Base-by-base conservation (phyloP, 2,113 vertebrate genomes). In the Festucalex cinctus region DNA sequence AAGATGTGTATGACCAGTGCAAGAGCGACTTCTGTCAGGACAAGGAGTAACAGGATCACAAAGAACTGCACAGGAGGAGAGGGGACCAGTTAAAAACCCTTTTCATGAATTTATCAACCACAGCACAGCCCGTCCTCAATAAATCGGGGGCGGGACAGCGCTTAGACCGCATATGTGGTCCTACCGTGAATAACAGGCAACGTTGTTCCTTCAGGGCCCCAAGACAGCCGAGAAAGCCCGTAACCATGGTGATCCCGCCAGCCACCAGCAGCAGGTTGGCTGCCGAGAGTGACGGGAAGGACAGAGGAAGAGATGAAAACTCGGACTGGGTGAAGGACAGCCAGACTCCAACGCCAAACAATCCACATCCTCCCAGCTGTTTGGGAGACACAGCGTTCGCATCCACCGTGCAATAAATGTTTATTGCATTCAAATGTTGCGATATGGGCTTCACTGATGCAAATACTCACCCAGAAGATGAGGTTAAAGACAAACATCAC, bases 401-500 rank as follows among this genome's bases (percentile, higher is more conserved):
- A 36, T 9, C 2, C 16, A 49, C 9, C 3, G 5, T 14, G 24
- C 12, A 39, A 5, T 6, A 19, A 5, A n/a, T 4, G 46, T 35
- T n/a, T 20, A 36, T 35, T 20, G 8, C 9, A 19, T 26, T 48
- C 16, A 48, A 60, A 60, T n/a, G 10, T 22, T 10, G 69, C 46
- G 22, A 9, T 19, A 20, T 6, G 59, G 35, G 51, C n/a, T 24
- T 53, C 28, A 20, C 28, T 8, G 37, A 14, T 46, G 32, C 17
- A 61, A 58, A 77, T 76, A 92, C 93, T 90, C 26, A 95, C 94
- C 93, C 93, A 94, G 85, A 95, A 95, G 84, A 94, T 89, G 76
- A 95, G 92, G 80, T 94, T 95, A 73, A 95, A 94, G 83, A 94
- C 76, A 75, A 94, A 93, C 91, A 94, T 92, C 71, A 93, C 76